Conservation (phyloP, 1,140 invertebrate genomes). For the Laupala kohalensis region DNA sequence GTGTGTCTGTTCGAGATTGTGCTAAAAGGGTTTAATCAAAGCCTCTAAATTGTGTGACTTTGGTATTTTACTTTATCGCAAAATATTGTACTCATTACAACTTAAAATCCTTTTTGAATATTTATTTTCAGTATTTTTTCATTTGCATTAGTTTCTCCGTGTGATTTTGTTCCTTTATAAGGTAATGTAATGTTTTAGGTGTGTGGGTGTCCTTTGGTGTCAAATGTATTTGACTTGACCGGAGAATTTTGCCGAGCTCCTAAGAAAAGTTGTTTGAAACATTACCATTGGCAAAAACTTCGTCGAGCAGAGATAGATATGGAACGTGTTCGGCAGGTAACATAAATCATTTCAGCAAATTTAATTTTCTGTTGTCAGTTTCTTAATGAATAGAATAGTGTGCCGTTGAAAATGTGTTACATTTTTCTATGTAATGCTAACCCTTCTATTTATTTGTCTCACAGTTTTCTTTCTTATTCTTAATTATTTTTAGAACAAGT, state of each 20-base stretch:
- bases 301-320: constrained; percentile 70
- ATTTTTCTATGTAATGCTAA: not conserved
- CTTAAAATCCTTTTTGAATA: no score
- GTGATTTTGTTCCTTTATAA: not conserved
- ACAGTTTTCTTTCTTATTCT: no score
- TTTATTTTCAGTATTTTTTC: no score
- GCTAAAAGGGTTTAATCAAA: no score
- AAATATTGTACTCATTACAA: no score
- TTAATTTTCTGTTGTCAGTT: constrained; percentile 15
- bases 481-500: not conserved
- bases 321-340: constrained; percentile 48
- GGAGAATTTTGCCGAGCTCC: constrained; percentile 73
- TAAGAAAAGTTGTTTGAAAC: constrained; percentile 83
- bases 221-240: constrained; percentile 65
- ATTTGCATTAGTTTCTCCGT: no score
- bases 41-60: no score
- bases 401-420: not conserved
- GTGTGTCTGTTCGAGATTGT: no score
- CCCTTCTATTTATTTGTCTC: not conserved
- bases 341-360: constrained; percentile 10
- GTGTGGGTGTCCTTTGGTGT: constrained; percentile 82
- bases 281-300: constrained; percentile 93
- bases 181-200: constrained; percentile 32
- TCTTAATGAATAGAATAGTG: not conserved
- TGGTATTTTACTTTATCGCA: no score